A percentile compares a stretch with the other conserved stretches of the same genome.
Conservation (phyloP, 2,888 invertebrate genomes). For the Standfussiana lucernea region DNA sequence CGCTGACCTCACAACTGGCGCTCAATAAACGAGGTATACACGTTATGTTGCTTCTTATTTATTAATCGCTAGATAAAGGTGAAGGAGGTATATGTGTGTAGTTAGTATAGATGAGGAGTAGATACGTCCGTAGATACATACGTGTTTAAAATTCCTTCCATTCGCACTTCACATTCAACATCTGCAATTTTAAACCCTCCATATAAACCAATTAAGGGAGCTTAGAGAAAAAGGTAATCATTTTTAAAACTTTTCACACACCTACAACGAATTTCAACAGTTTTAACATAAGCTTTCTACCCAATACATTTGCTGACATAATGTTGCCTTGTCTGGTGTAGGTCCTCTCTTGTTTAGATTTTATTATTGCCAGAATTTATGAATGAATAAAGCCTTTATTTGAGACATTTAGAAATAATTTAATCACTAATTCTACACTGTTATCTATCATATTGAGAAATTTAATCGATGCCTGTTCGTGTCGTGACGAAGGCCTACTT, state of each 20-base stretch:
- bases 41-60: constrained; percentile 40
- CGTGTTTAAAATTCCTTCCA: not conserved
- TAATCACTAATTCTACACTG: not conserved
- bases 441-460: no score
- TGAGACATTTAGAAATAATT: no score
- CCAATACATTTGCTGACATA: not conserved
- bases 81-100: not conserved
- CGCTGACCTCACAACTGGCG: constrained; percentile 45
- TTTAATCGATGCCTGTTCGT: not conserved
- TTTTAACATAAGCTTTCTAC: not conserved
- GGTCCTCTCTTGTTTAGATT: not conserved
- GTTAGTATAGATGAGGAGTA: not conserved
- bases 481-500: not conserved
- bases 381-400: no score
- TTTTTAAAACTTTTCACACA: not conserved
- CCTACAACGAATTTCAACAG: not conserved
- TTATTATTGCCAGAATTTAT: no score
- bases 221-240: not conserved
- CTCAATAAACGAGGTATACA: constrained; percentile 32
- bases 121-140: no score
- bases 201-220: not conserved
- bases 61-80: constrained; percentile 31
- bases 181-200: no score
- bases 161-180: not conserved
- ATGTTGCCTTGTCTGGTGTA: no score